Conservation (phyloP, 2,888 invertebrate genomes). For the Taenaris catops region DNA sequence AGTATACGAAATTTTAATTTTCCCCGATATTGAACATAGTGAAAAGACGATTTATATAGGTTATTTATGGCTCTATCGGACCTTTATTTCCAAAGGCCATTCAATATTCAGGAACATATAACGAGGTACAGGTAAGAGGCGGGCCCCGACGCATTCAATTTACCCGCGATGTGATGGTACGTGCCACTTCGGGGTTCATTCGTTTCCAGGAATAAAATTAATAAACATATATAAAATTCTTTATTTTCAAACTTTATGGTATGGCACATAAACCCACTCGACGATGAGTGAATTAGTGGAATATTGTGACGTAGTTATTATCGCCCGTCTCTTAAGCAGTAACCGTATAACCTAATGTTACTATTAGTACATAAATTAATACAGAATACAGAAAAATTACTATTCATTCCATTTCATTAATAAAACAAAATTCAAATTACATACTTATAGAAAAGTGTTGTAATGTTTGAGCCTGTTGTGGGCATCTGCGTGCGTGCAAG, state of each 20-base stretch:
- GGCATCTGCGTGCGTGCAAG: too few relatives aligned
- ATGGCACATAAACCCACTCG: too few relatives aligned
- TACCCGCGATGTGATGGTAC: constrained; percentile 24
- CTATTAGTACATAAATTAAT: too few relatives aligned
- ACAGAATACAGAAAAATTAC: too few relatives aligned
- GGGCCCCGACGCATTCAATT: constrained; percentile 31
- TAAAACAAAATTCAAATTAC: too few relatives aligned
- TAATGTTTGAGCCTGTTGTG: too few relatives aligned
- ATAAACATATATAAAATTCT: not conserved
- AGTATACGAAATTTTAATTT: constrained; percentile 3
- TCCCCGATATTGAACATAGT: not conserved
- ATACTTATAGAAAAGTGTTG: too few relatives aligned
- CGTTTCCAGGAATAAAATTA: not conserved
- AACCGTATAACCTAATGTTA: too few relatives aligned
- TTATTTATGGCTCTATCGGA: constrained; percentile 23
- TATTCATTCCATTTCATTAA: too few relatives aligned
- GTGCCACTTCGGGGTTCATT: constrained; percentile 20
- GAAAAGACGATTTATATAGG: constrained; percentile 10
- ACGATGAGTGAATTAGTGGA: too few relatives aligned
- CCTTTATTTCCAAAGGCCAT: constrained; percentile 23
- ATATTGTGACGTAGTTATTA: too few relatives aligned
- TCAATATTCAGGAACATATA: constrained; percentile 35
- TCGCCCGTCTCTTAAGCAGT: too few relatives aligned
- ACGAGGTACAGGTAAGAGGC: constrained; percentile 38
- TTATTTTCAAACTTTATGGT: not conserved